A percentile compares a stretch with the other conserved stretches of the same genome.
phyloP scores from a whole-genome alignment of 2,797 vertebrate genomes.

The Hemibagrus guttatus region DNA sequence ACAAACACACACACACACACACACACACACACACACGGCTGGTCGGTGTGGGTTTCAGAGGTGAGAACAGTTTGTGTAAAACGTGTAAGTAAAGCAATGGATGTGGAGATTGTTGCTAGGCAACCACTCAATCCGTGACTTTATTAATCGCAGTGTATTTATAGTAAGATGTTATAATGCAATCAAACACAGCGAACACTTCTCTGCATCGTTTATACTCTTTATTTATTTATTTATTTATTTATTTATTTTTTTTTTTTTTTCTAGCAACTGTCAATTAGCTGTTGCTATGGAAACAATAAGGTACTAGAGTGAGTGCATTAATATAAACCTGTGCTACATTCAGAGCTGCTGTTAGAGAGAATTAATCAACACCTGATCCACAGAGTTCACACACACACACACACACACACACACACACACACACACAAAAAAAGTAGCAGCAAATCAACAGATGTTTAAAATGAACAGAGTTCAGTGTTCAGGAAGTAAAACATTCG shows the following conservation, averaged over 20 bases:
- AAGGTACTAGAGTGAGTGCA: not conserved
- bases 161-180: constrained; percentile 7
- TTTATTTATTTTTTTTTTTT: too few species aligned
- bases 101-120: constrained; percentile 16
- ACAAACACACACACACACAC: constrained; percentile 19
- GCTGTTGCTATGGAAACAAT: not conserved
- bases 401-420: too few species aligned
- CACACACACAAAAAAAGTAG: too few species aligned
- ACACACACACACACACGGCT: not conserved
- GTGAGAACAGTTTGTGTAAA: constrained; percentile 23
- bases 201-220: not conserved
- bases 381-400: too few species aligned
- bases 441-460: too few species aligned
- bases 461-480: not conserved
- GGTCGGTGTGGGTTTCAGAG: not conserved
- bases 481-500: not conserved
- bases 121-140: not conserved
- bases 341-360: not conserved
- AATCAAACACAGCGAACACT: not conserved
- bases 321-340: not conserved
- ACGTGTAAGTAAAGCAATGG: constrained; percentile 1
- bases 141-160: not conserved
- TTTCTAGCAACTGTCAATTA: not conserved
- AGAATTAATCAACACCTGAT: not conserved
- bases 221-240: not conserved